Evolutionary conservation across 2,797 vertebrate species (phyloP).

Genomic region (Poeciliopsis infans): DNA sequence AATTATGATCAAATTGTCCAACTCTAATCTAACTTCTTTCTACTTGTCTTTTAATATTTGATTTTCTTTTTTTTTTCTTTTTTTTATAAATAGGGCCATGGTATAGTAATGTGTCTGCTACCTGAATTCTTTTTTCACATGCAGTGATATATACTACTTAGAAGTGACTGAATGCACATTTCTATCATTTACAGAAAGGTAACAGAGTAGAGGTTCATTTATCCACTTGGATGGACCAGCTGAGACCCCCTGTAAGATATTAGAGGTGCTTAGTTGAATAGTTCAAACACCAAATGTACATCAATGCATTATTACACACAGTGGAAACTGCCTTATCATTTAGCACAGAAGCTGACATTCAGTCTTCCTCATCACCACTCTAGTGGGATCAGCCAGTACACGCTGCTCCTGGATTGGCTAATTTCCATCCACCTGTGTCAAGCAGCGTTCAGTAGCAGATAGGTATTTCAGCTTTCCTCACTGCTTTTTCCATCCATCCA

Average conservation of each 20-base stretch:
- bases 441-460: neutral
- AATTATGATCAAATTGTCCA: neutral
- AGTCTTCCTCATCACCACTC: too few relatives aligned
- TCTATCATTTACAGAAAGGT: neutral
- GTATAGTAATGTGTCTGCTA: neutral
- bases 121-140: neutral
- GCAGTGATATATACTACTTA: neutral
- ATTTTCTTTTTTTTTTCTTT: too few relatives aligned
- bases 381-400: too few relatives aligned
- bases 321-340: neutral
- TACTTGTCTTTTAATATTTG: neutral
- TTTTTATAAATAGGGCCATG: neutral
- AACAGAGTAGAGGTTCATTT: neutral
- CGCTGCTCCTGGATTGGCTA: neutral
- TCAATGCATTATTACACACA: neutral
- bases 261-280: neutral
- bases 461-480: neutral
- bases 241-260: neutral
- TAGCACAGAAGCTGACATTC: too few relatives aligned
- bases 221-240: too few relatives aligned
- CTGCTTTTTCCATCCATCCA: neutral
- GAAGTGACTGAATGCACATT: neutral
- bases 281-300: neutral
- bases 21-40: neutral
- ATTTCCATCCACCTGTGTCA: neutral